These are phyloP conservation scores for Chondrosia reniformis DNA, from an alignment of 37 sponge, comb jelly and placozoan species.

Conservation along the genomic window DNA sequence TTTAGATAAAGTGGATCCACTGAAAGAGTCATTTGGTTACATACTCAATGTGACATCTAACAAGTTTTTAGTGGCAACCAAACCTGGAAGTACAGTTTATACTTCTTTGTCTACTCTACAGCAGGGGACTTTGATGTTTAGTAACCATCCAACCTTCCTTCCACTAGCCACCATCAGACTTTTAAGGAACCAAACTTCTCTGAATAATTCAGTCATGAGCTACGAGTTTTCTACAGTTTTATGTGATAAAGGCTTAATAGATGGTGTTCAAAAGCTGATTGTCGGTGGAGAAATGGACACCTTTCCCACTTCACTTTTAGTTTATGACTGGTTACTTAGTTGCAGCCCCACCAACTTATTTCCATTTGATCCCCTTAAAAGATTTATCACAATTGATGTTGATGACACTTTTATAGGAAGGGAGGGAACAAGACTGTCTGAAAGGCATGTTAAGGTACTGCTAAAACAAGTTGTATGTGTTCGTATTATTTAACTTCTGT, in stretches of 20 bases:
- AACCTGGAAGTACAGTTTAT: no score
- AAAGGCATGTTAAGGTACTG: constrained; percentile 55
- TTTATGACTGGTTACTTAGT: constrained; percentile 9
- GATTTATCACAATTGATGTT: constrained; percentile 73
- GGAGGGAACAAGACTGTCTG: constrained; percentile 34
- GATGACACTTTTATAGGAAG: constrained; percentile 86
- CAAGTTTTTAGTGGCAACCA: no score
- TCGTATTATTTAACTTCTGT: background rate
- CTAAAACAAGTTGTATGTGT: background rate
- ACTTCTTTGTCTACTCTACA: no score
- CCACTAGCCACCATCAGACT: no score
- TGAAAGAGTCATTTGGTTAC: no score
- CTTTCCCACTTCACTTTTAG: background rate
- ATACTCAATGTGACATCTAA: no score
- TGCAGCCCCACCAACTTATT: constrained; percentile 6
- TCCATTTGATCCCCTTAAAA: constrained; percentile 12
- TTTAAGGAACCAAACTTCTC: no score
- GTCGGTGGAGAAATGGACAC: constrained; percentile 62
- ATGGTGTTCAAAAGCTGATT: constrained; percentile 32
- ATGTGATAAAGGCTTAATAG: constrained; percentile 21
- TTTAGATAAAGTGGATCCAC: no score
- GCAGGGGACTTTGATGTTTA: no score
- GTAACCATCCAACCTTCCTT: no score
- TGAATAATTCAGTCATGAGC: no score
- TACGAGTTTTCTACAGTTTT: no score